Base-by-base conservation (phyloP, 2,113 vertebrate species). In the Embiotoca jacksoni region DNA sequence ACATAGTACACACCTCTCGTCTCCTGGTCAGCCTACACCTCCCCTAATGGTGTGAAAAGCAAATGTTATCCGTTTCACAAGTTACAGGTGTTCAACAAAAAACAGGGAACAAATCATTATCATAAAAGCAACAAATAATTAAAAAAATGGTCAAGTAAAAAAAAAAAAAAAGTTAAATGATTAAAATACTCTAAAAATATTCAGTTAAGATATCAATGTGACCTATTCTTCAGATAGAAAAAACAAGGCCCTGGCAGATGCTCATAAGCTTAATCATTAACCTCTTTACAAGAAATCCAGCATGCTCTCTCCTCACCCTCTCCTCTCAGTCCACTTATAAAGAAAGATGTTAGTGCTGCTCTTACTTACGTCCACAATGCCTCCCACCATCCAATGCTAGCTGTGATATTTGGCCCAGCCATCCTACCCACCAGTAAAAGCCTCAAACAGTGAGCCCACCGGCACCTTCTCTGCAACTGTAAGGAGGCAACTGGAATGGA, bases 281-380 rank as follows among this genome's bases (percentile, higher is more conserved):
- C 81, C 75, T 73, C 66, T 81, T 80, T 64, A 65, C 60, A 65
- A 81, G 66, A 80, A 79, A 75, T 54, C 71, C 72, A 58, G 65
- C 57, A 6, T 64, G 14, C 79, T 66, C 75, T 66, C 67, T 61
- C 63, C 36, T 62, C 90, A 63, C 67, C 80, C 82, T 93, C 62
- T 57, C 50, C 52, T 66, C 64, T 80, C 65, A 31, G 65, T 78
- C 72, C 73, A 58, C 65, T 79, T 71, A 75, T 91, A 88, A 78
- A 85, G 33, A 82, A 87, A 86, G 70, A 82, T 73, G 89, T 90
- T 78, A 88, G 78, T 85, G 92, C 86, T 93, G 91, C 88, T 91
- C 93, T 95, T 97, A 97, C 95, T 96, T 96, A 95, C 93, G 91
- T 95, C 81, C 72, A 85, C 87, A 91, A 91, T 88, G 92, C 85